Evolutionary conservation across 2,113 vertebrate genomes (phyloP).

Genomic region (Sapajus apella): DNA sequence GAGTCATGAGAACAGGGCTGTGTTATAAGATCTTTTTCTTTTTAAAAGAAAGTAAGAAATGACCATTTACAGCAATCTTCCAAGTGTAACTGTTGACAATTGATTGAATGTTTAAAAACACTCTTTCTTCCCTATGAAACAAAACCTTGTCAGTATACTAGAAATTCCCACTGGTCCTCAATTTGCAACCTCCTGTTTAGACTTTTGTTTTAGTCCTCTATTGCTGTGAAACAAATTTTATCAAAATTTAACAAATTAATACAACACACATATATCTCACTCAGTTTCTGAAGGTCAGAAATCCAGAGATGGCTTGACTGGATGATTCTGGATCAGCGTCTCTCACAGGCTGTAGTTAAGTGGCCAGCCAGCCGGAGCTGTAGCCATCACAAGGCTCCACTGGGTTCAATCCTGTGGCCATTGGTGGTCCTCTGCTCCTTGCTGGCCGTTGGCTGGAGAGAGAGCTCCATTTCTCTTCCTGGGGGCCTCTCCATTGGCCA

Average conservation of each 20-base stretch:
- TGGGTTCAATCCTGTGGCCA: not conserved
- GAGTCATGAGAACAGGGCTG: not conserved
- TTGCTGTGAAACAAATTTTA: not conserved
- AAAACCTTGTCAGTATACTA: not conserved
- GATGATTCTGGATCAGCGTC: not conserved
- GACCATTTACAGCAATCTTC: not conserved
- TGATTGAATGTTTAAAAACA: not conserved
- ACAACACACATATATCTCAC: not conserved
- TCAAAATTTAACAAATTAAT: not conserved
- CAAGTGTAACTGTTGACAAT: not conserved
- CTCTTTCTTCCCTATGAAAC: not conserved
- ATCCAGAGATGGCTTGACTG: not conserved
- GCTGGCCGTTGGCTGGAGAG: not conserved
- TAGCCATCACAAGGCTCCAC: not conserved
- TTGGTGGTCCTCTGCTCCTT: not conserved
- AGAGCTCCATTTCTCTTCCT: not conserved
- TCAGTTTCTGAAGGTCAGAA: not conserved
- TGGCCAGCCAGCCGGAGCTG: rapidly evolving
- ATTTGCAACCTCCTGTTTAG: not conserved
- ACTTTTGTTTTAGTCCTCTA: slow-evolving; percentile 2
- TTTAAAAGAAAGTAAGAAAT: slow-evolving; percentile 7
- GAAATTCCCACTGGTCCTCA: not conserved
- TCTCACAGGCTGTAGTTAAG: not conserved
- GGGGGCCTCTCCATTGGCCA: not conserved
- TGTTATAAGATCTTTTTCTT: not conserved